Base-by-base conservation (phyloP, 2,888 invertebrate genomes). In the Acleris literana region DNA sequence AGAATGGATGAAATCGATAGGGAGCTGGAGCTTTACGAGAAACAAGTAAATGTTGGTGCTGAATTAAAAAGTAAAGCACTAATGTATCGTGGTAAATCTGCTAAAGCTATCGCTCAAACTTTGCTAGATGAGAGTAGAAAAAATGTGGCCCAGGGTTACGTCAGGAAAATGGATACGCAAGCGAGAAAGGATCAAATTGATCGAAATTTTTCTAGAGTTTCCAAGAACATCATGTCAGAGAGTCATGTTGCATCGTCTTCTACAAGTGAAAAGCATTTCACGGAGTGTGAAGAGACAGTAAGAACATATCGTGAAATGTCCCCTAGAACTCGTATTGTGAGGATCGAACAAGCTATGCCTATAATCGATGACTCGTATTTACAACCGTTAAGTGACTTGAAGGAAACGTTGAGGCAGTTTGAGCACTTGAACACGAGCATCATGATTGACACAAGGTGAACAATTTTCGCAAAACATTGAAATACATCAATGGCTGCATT, bases 1-100 rank as follows among this genome's bases (percentile, higher is more conserved):
- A 85, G 87, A 51, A 80, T 93, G 71, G 86, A 92, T n/a, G 82
- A 92, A 76, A 86, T 87, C 53, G 85, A 88, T 64, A 88, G 80
- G 49, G 85, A 88, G 65, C 75, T 90, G 2, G 86, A 88, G 55
- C 76, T 83, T 57, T 82, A 93, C 56, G 90, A 93, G 74, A 82
- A 85, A 51, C 88, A 86, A 71, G 89, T 87, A 61, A 88, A 88
- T 67, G 90, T 93, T 29, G 88, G 92, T 73, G 84, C 90, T 72
- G 93, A 94, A 76, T 83, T 94, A 69, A 93, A 89, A 83, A 85
- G 93, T 69, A 90, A 89, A 79, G 93, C 94, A 70, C 88, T 93
- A 82, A 86, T 93, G 83, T 94, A 96, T 55, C 93, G 95, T 76
- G 96, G 96, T 58, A 96, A 95, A 92, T 96, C 96, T 3, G 96